Evolutionary conservation across 2,113 vertebrate genomes (phyloP).

Genomic region (Calidris pygmaea): DNA sequence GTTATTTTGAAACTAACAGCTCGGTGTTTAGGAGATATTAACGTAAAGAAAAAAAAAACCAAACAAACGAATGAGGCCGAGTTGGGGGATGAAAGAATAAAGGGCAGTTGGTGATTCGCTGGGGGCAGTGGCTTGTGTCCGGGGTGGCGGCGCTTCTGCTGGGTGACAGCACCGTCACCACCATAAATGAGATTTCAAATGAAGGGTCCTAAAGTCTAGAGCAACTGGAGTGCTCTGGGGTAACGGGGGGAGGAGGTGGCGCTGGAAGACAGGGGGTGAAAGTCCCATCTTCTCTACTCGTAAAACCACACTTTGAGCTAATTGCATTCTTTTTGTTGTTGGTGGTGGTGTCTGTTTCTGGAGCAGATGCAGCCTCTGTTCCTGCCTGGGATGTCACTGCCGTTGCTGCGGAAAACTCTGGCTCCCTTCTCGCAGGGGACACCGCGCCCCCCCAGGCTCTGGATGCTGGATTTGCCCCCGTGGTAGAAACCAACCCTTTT

Average conservation of each 20-base stretch:
- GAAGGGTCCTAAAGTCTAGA: rapidly evolving
- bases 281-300: rapidly evolving
- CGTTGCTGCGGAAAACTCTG: background rate
- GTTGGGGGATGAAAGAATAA: background rate
- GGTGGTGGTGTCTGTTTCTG: background rate
- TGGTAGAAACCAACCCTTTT: background rate
- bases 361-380: background rate
- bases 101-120: background rate
- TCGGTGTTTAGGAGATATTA: background rate
- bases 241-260: background rate
- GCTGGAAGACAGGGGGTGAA: rapidly evolving
- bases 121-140: background rate
- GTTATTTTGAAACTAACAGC: background rate
- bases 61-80: rapidly evolving
- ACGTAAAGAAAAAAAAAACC: background rate
- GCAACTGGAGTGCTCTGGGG: rapidly evolving
- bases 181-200: rapidly evolving
- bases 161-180: rapidly evolving
- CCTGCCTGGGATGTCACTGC: background rate
- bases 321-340: rapidly evolving
- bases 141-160: background rate
- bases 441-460: background rate
- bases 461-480: background rate
- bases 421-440: background rate
- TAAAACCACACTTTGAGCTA: rapidly evolving